phyloP scores from a whole-genome alignment of 2,113 vertebrate genomes.

The Chrysochloris asiatica region DNA sequence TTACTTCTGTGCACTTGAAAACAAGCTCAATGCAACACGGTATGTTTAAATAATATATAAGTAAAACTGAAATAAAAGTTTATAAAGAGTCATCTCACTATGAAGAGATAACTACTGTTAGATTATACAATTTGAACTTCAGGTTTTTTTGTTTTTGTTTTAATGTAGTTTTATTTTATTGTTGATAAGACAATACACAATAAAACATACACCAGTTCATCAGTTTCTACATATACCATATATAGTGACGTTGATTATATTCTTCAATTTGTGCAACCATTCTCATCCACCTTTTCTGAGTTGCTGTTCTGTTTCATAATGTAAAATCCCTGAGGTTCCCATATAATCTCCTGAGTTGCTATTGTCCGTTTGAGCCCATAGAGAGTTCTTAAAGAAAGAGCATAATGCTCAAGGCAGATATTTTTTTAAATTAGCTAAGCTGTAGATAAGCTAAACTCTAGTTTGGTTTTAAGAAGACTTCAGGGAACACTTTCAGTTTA shows the following conservation, averaged over 20 bases:
- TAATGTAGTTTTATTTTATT: neutral
- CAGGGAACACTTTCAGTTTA: too few species aligned
- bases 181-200: neutral
- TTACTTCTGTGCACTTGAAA: neutral
- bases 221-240: neutral
- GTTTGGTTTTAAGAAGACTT: neutral
- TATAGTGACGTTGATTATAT: neutral
- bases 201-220: neutral
- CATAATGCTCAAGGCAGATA: neutral
- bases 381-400: neutral
- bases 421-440: neutral
- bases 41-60: neutral
- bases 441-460: too few species aligned
- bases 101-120: neutral
- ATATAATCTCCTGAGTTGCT: neutral
- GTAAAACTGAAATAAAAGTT: neutral
- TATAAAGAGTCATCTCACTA: neutral
- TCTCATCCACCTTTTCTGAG: neutral
- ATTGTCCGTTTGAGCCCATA: neutral
- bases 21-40: neutral
- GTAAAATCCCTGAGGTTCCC: neutral
- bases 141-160: neutral
- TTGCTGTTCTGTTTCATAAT: neutral
- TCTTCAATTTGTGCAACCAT: neutral
- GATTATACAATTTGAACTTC: neutral